Conservation (phyloP, 2,113 vertebrate genomes). For the Ancistrus triradiatus region DNA sequence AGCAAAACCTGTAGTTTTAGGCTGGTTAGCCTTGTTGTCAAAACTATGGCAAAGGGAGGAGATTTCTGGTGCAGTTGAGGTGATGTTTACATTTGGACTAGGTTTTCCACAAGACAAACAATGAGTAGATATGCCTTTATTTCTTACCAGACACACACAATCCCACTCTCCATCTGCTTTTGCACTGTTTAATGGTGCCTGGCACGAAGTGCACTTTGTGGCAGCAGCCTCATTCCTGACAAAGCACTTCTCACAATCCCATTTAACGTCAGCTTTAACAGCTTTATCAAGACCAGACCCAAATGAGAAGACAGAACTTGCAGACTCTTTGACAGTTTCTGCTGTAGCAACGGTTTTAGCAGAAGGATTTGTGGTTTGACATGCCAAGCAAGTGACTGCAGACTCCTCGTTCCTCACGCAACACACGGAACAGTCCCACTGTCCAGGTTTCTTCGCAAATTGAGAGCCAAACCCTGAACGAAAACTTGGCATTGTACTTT, state of each 20-base stretch:
- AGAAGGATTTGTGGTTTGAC: conserved; percentile 51
- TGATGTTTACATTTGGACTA: conserved; percentile 68
- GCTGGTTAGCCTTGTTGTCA: conserved; percentile 64
- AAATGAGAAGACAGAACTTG: not conserved
- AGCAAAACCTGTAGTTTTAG: conserved; percentile 70
- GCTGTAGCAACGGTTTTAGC: conserved; percentile 31
- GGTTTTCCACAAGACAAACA: conserved; percentile 71
- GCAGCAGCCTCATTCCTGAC: conserved; percentile 70
- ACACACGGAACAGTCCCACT: conserved; percentile 75
- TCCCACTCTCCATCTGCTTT: conserved; percentile 80
- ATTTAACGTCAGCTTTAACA: conserved; percentile 67
- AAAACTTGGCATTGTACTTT: conserved; percentile 7
- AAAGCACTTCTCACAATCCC: conserved; percentile 73
- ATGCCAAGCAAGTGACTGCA: conserved; percentile 69
- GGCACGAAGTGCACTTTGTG: conserved; percentile 68
- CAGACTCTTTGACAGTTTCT: conserved; percentile 7
- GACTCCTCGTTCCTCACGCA: conserved; percentile 65
- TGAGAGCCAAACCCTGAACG: conserved; percentile 60
- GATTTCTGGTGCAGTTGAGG: conserved; percentile 45
- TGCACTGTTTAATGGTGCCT: conserved; percentile 51
- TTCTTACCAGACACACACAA: conserved; percentile 76
- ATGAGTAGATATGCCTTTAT: conserved; percentile 61
- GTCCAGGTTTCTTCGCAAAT: conserved; percentile 65
- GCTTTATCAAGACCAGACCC: conserved; percentile 37
- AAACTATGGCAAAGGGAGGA: conserved; percentile 63